These are phyloP conservation scores for Ctenosaura bakeri DNA, from an alignment of 2,797 vertebrate genomes.

Conservation along the genomic window DNA sequence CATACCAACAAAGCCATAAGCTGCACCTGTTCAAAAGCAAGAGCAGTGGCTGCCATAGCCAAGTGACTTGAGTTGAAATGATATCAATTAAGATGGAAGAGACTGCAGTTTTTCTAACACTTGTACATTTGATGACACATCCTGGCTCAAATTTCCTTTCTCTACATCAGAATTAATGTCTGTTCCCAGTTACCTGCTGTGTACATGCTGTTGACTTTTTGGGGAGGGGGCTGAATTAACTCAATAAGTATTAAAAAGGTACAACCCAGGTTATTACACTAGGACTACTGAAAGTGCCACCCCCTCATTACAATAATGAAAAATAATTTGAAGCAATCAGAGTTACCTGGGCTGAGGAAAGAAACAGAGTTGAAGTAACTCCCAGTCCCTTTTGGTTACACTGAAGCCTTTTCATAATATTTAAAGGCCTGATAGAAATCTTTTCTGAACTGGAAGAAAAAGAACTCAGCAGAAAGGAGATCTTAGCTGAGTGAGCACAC, in stretches of 20 bases:
- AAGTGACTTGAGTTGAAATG: too few species aligned
- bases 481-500: conserved; percentile 53
- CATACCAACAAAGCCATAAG: too few species aligned
- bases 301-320: conserved; percentile 21
- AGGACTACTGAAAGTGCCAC: conserved; percentile 41
- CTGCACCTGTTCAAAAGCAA: too few species aligned
- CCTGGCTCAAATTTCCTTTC: conserved; percentile 62
- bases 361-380: conserved; percentile 69
- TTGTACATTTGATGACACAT: conserved; percentile 56
- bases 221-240: conserved; percentile 32
- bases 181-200: conserved; percentile 55
- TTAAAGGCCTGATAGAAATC: conserved; percentile 55
- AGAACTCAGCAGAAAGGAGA: conserved; percentile 42
- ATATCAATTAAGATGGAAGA: conserved; percentile 51
- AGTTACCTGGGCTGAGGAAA: conserved; percentile 61
- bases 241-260: conserved; percentile 60
- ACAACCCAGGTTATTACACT: conserved; percentile 64
- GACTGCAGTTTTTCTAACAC: conserved; percentile 45
- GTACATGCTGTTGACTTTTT: conserved; percentile 72
- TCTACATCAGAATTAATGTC: conserved; percentile 56
- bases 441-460: conserved; percentile 11
- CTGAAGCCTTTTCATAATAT: conserved; percentile 62
- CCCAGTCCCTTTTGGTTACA: conserved; percentile 34
- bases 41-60: too few species aligned
- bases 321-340: conserved; percentile 68